Base-by-base conservation (phyloP, 1,140 invertebrate genomes). In the Magallana angulata region DNA sequence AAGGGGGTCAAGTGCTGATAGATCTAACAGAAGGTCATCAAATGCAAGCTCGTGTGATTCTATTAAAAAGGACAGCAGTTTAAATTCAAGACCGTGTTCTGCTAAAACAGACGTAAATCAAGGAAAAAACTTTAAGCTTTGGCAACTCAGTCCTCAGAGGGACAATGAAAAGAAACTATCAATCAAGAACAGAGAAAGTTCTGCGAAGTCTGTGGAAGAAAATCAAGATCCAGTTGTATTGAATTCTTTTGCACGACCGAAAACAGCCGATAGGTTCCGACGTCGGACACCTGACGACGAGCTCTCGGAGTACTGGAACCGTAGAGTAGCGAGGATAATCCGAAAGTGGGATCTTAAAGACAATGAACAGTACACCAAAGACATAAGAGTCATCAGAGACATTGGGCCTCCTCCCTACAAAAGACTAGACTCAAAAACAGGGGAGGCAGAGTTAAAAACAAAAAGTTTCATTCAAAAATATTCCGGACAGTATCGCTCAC, bases 261-360 rank as follows among this genome's bases (percentile, higher is more conserved):
- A 87, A 71, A 89, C 88, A 12, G 88, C 88, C 1, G 88, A 87
- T 60, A 80, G 84, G 36, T 89, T 82, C 57, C 30, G 86, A 1
- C 59, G 57, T 12, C 87, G 85, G 36, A 84, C 81, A 57, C 83
- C 86, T 8, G 88, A 89, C 48, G 60, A 84, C 30, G 88, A 89
- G n/a, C 18, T 85, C 11, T 58, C 85, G 8, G 83, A 80, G 82
- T 89, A 82, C 57, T 89, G 88, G 88, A 82, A 86, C 18, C 57
- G 57, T 57, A 48, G 83, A 48, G 60, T 89, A 14, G 81, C 48
- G 24, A 68, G 30, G 2, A 64, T 87, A 18, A 85, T 89, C 84
- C n/a, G 30, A 24, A 85, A 82, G 62, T 89, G 88, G 88, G 84
- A 89, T 24, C 24, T 82, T 24, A 71, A 87, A 68, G 88, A 89